Conservation (phyloP, 2,888 invertebrate genomes). For the Chymomyza amoena region DNA sequence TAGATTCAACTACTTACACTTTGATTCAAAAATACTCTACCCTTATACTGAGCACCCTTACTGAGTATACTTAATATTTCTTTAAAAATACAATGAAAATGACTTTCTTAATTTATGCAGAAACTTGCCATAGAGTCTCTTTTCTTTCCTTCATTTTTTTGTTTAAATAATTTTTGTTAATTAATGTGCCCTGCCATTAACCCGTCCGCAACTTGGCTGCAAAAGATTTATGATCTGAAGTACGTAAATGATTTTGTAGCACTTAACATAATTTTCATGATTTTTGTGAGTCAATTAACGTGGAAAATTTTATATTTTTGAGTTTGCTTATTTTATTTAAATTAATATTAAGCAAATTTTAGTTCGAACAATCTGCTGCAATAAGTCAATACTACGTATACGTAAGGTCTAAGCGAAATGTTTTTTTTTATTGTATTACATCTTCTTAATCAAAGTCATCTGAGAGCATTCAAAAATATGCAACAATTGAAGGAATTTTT, state of each 20-base stretch:
- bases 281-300: too few species aligned
- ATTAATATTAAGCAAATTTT: background rate
- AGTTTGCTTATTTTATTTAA: too few species aligned
- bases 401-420: background rate
- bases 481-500: too few species aligned
- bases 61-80: background rate
- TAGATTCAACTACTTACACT: too few species aligned
- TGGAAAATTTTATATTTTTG: too few species aligned
- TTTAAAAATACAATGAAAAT: conserved; percentile 1
- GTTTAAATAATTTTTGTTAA: conserved; percentile 38
- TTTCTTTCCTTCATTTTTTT: conserved; percentile 14
- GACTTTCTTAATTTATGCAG: conserved; percentile 64
- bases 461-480: too few species aligned
- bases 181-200: conserved; percentile 67
- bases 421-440: background rate
- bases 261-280: background rate
- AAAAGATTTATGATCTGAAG: conserved; percentile 51
- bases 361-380: background rate
- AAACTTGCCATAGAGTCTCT: conserved; percentile 49
- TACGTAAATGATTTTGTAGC: background rate
- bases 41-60: too few species aligned
- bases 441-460: background rate
- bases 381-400: conserved; percentile 11
- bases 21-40: too few species aligned
- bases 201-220: conserved; percentile 21